Evolutionary conservation across 2,888 invertebrate genomes (phyloP).

Genomic region (Metalampra italica): DNA sequence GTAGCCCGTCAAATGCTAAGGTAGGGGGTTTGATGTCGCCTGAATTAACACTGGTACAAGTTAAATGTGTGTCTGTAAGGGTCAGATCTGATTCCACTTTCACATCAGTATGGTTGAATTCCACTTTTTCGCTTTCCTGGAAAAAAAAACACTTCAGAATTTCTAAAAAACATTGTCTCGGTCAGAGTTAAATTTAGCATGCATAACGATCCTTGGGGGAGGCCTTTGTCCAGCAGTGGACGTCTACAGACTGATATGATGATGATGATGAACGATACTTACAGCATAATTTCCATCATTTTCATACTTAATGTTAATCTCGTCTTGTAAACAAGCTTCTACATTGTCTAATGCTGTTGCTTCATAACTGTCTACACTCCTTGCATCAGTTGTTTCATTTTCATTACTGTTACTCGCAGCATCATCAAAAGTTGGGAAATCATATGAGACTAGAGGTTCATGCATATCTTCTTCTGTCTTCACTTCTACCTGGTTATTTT

Average conservation of each 20-base stretch:
- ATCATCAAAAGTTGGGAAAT: constrained; percentile 34
- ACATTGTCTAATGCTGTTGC: constrained; percentile 55
- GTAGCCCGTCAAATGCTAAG: constrained; percentile 33
- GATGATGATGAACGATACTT: no score
- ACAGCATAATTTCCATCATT: constrained; percentile 32
- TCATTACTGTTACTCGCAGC: constrained; percentile 5
- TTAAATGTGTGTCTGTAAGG: constrained; percentile 62
- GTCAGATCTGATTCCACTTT: constrained; percentile 52
- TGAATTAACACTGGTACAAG: constrained; percentile 59
- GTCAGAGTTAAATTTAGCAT: no score
- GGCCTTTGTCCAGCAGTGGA: no score
- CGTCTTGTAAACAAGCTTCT: constrained; percentile 58
- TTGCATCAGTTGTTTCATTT: constrained; percentile 18
- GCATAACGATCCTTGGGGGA: no score
- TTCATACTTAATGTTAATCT: constrained; percentile 44
- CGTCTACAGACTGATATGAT: no score
- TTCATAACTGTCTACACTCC: constrained; percentile 60
- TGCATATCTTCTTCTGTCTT: constrained; percentile 37
- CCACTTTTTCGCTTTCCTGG: neutral
- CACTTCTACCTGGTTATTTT: constrained; percentile 22
- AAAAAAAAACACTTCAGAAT: constrained; percentile 1
- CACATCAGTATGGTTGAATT: constrained; percentile 23
- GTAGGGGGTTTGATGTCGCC: constrained; percentile 45
- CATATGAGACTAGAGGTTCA: constrained; percentile 40
- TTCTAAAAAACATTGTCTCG: neutral